Conservation (phyloP, 37 sponge, comb jelly and placozoan genomes). For the Cladorhizidae sp. region DNA sequence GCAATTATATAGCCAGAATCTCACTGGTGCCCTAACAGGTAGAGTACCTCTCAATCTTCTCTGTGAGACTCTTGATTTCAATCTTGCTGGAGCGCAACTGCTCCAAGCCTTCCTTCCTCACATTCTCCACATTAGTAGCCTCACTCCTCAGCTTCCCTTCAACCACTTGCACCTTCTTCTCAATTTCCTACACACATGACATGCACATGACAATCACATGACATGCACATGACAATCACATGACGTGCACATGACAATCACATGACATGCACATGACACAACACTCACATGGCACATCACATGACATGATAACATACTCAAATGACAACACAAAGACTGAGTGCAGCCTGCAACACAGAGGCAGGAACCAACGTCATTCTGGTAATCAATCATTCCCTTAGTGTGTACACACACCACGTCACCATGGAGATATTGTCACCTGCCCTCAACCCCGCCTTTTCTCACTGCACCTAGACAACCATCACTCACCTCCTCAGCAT, state of each 20-base stretch:
- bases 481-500: slow-evolving; percentile 29
- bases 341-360: too few species aligned
- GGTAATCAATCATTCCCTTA: too few species aligned
- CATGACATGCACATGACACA: slow-evolving; percentile 8
- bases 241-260: slow-evolving; percentile 4
- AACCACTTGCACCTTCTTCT: slow-evolving; percentile 15
- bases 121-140: slow-evolving; percentile 1
- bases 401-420: too few species aligned
- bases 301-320: too few species aligned
- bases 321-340: too few species aligned
- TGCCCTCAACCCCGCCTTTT: too few species aligned
- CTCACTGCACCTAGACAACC: too few species aligned
- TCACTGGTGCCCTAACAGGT: background rate
- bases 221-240: slow-evolving; percentile 9
- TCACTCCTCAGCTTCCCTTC: slow-evolving; percentile 34
- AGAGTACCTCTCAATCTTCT: slow-evolving; percentile 46
- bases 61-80: slow-evolving; percentile 55
- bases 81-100: slow-evolving; percentile 25
- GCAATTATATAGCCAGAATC: too few species aligned
- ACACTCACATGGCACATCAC: too few species aligned
- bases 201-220: background rate
- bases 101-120: slow-evolving; percentile 36
- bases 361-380: too few species aligned
- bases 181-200: slow-evolving; percentile 24
- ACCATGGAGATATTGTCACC: too few species aligned